Percentiles rank a stretch among this genome's conserved stretches.
These are phyloP conservation scores for Drosophila aff. DNA, from an alignment of 1,140 invertebrate genomes.

Conservation along the genomic window DNA sequence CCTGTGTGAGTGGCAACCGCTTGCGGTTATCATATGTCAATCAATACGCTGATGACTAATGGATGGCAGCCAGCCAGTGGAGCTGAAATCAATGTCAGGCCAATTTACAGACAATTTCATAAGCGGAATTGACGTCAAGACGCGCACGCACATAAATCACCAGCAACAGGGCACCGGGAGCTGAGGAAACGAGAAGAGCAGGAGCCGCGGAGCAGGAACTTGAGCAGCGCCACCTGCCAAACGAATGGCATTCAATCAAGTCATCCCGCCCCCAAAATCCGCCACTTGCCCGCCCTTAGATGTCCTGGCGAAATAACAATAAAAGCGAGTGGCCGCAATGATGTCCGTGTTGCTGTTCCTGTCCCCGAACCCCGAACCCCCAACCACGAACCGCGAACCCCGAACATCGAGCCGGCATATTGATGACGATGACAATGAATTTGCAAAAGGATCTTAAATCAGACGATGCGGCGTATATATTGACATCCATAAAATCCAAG, in stretches of 20 bases:
- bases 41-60: constrained; percentile 72
- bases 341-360: constrained; percentile 16
- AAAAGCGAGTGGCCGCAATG: constrained; percentile 59
- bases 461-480: constrained; percentile 25
- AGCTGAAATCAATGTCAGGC: constrained; percentile 62
- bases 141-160: constrained; percentile 50
- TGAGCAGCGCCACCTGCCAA: constrained; percentile 39
- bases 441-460: constrained; percentile 32
- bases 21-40: constrained; percentile 73
- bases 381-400: background rate
- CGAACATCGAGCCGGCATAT: constrained; percentile 14
- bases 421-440: constrained; percentile 53
- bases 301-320: constrained; percentile 53
- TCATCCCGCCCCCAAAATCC: constrained; percentile 1
- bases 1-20: constrained; percentile 48
- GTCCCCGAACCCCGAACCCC: background rate
- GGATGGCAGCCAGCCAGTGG: constrained; percentile 33
- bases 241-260: constrained; percentile 72
- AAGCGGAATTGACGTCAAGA: constrained; percentile 58
- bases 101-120: constrained; percentile 70
- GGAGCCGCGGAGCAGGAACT: background rate
- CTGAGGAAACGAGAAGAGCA: background rate
- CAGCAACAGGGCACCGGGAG: constrained; percentile 20
- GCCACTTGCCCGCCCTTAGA: constrained; percentile 5
- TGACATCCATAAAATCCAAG: constrained; percentile 57